A percentile compares a stretch with the other conserved stretches of the same genome.
Conservation (phyloP, 2,113 vertebrate species). For the Chaenocephalus aceratus region DNA sequence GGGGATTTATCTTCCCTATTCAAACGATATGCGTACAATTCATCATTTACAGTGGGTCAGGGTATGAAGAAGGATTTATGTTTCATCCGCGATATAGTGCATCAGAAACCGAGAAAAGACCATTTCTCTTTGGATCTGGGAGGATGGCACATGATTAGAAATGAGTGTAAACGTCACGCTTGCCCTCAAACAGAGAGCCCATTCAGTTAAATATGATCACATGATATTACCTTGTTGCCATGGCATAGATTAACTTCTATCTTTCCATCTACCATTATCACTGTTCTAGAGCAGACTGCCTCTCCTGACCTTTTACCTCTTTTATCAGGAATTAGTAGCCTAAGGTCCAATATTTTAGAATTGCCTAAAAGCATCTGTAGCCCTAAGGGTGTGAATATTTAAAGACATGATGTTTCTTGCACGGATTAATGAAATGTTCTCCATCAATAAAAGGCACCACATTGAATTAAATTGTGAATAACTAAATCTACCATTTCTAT, state of each 20-base stretch:
- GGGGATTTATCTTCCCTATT: constrained; percentile 12
- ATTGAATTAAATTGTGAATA: constrained; percentile 9
- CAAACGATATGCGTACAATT: background rate
- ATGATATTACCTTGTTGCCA: constrained; percentile 11
- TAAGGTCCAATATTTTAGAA: background rate
- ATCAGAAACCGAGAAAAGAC: constrained; percentile 14
- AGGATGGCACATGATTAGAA: constrained; percentile 2
- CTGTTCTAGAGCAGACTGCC: background rate
- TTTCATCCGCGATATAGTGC: background rate
- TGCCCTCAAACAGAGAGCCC: background rate
- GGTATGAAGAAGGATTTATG: constrained; percentile 13
- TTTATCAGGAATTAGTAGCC: constrained; percentile 2
- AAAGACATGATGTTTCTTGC: background rate
- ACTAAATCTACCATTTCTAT: constrained; percentile 10
- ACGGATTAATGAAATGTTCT: background rate
- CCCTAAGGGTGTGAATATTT: background rate
- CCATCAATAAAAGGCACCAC: background rate
- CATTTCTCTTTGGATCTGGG: background rate
- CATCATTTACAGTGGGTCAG: constrained; percentile 9
- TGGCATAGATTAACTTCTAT: constrained; percentile 8
- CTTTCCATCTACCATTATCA: background rate
- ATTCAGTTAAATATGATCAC: constrained; percentile 31
- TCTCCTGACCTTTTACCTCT: background rate
- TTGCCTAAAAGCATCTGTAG: background rate
- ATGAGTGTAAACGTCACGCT: constrained; percentile 3